These are phyloP conservation scores for Salpingus planirostris DNA, from an alignment of 2,888 invertebrate species.

Conservation along the genomic window DNA sequence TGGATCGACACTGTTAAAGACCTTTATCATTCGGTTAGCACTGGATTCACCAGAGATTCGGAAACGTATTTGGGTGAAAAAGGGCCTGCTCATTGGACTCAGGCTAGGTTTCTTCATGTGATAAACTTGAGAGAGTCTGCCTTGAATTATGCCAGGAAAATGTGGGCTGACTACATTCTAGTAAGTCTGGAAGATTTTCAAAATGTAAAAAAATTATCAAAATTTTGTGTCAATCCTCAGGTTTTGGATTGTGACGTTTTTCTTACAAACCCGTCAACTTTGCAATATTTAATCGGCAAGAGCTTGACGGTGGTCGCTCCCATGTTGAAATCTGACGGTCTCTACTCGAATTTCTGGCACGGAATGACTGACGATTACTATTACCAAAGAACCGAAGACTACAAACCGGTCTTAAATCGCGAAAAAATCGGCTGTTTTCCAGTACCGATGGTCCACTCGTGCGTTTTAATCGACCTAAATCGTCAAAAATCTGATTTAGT, in stretches of 20 bases:
- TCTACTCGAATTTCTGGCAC: constrained; percentile 95
- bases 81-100: constrained; percentile 65
- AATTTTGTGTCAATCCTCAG: too few species aligned
- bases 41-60: constrained; percentile 44
- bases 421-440: constrained; percentile 62
- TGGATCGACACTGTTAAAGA: constrained; percentile 59
- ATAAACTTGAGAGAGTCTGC: constrained; percentile 72
- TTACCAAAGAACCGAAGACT: constrained; percentile 74
- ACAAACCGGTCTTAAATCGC: constrained; percentile 66
- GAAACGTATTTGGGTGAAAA: constrained; percentile 50
- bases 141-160: constrained; percentile 57
- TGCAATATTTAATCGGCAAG: constrained; percentile 55
- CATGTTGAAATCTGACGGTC: constrained; percentile 74
- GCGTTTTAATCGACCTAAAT: constrained; percentile 70
- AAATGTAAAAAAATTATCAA: too few species aligned
- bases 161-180: constrained; percentile 86
- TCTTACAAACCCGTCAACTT: constrained; percentile 56
- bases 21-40: constrained; percentile 64
- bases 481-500: constrained; percentile 50
- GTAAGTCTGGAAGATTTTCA: too few species aligned
- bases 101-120: constrained; percentile 64
- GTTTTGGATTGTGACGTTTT: constrained; percentile 81
- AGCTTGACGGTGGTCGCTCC: constrained; percentile 66
- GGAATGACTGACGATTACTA: constrained; percentile 83
- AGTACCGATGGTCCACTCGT: constrained; percentile 89